Evolutionary conservation across 2,797 vertebrate species (phyloP), one percentile per base, ranked within the genome.

Genomic region (Otolemur crassicaudatus): DNA sequence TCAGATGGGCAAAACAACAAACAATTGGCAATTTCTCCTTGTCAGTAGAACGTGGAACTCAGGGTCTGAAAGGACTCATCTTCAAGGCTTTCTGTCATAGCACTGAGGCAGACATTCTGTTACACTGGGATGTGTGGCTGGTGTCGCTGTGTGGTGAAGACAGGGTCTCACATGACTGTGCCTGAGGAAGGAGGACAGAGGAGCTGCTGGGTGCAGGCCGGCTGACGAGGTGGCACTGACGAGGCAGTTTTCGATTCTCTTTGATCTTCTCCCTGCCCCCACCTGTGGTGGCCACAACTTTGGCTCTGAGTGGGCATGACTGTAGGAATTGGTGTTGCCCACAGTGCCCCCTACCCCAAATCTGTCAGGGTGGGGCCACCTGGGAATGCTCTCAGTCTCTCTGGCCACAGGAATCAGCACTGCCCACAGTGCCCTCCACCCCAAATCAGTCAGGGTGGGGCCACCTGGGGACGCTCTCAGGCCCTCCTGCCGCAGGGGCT

Each of bases 1-100:
- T 65, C 31, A 90, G 75, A 89, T 14, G 29, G 65, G 46, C 19
- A 46, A 87, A 93, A 83, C 17, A 95, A 88, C 27, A 76, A 94
- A 88, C 73, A 1, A 94, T 96, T 95, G 93, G 80, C 76, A 40
- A 76, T 77, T 75, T 75, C 7, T 87, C 49, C 17, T 88, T 17
- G 9, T 56, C 22, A 87, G 23, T 83, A 53, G 53, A 90, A 37
- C 65, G 43, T 11, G 14, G 9, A 11, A 3, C 75, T 73, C 22
- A 12, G 4, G 23, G 2, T 77, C 49, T 91, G 23, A 29, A 58
- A 49, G 20, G 84, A 77, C 29, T 69, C 0, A 46, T 84, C 86
- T 92, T 92, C 77, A 82, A 29, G 23, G 20, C 72, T 82, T 85
- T 75, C 69, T 43, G 40, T 43, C 87, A 93, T 61, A 97, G 76